Conservation (phyloP, 2,888 invertebrate genomes). For the Acanthosoma haemorrhoidale region DNA sequence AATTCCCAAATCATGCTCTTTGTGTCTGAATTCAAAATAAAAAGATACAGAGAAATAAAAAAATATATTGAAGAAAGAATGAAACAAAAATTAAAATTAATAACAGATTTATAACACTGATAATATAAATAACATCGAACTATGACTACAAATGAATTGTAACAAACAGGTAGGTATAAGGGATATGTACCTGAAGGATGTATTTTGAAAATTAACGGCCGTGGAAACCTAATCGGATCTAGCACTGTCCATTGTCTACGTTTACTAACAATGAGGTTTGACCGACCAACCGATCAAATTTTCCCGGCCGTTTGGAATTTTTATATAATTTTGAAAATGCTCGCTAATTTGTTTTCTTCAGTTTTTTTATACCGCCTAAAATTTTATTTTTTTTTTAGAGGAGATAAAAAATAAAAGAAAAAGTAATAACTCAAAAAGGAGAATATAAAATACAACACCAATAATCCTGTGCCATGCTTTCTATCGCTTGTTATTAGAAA, state of each 20-base stretch:
- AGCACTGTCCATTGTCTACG: constrained; percentile 40
- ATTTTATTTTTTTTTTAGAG: not conserved
- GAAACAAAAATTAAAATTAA: constrained; percentile 4
- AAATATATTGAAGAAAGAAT: constrained; percentile 13
- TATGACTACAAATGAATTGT: constrained; percentile 10
- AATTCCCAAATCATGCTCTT: constrained; percentile 24
- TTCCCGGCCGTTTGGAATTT: constrained; percentile 36
- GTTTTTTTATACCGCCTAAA: constrained; percentile 18
- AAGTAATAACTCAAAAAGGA: constrained; percentile 24
- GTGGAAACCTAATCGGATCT: constrained; percentile 37
- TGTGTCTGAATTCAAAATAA: constrained; percentile 19
- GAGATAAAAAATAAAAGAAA: constrained; percentile 27
- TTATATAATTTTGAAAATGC: not conserved
- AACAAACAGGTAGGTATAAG: constrained; percentile 4
- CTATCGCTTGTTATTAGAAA: constrained; percentile 31
- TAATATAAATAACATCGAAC: constrained; percentile 2
- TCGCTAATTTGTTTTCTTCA: not conserved
- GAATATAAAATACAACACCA: constrained; percentile 38
- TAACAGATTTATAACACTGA: not conserved
- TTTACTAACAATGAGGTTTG: constrained; percentile 16
- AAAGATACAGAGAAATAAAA: not conserved
- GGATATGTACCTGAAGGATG: not conserved
- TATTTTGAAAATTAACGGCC: constrained; percentile 34
- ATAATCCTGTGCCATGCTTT: constrained; percentile 39
- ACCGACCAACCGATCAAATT: constrained; percentile 30